Conservation (phyloP, 2,888 invertebrate species). For the Coremacera marginata region DNA sequence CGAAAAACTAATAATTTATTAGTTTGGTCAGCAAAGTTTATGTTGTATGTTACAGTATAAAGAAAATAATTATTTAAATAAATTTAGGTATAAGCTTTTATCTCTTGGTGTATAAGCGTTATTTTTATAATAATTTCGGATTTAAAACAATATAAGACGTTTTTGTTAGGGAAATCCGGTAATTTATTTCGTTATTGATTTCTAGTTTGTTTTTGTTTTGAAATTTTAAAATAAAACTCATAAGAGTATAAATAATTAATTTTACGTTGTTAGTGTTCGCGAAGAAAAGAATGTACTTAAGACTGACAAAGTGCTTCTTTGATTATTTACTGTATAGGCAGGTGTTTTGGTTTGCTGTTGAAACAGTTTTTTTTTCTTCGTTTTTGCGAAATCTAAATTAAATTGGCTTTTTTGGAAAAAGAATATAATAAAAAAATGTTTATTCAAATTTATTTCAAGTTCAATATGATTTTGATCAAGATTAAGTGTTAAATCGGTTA, state of each 20-base stretch:
- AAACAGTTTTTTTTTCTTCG: neutral
- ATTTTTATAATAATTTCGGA: neutral
- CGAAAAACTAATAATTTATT: no score
- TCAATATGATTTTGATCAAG: neutral
- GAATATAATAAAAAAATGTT: neutral
- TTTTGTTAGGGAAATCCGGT: neutral
- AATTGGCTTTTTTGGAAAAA: neutral
- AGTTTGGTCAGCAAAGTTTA: no score
- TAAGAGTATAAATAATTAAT: neutral
- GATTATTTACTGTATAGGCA: constrained; percentile 4
- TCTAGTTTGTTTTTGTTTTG: neutral
- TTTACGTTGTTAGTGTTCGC: neutral
- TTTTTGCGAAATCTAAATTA: constrained; percentile 17
- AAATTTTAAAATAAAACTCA: neutral
- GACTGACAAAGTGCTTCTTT: constrained; percentile 35
- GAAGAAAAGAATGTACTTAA: constrained; percentile 22
- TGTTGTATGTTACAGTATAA: neutral
- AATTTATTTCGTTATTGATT: neutral
- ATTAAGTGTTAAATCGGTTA: neutral
- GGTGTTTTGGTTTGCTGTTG: constrained; percentile 30
- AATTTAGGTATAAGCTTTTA: neutral
- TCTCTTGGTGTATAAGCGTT: no score
- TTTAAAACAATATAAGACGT: neutral
- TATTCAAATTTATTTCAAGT: neutral
- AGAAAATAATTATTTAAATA: neutral